Base-by-base conservation (phyloP, 2,888 invertebrate genomes). In the Brenthis daphne region DNA sequence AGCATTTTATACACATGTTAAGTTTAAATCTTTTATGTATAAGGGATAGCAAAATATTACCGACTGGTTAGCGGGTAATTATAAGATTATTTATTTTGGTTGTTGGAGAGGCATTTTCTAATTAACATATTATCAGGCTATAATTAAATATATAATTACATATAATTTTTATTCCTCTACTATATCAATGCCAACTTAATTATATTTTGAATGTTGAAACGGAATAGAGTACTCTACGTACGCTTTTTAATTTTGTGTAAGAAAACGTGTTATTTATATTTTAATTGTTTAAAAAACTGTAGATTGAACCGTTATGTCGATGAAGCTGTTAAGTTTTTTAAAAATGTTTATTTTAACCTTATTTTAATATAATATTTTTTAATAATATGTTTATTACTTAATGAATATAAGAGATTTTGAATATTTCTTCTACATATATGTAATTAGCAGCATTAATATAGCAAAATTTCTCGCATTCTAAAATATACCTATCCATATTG, bases 91-190 rank as follows among this genome's bases (percentile, higher is more conserved):
- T 48, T 20, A 47, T 60, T 13, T 60, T 50, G 50, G 60, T 60
- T 50, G 16, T 48, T 43, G 24, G 33, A 54, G 24, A 51, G 56
- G 61, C 67, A 61, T 63, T 57, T 67, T 63, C 67, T 57, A 56
- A 63, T 51, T 63, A 63, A 57, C 56, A 55, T 61, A 67, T 67
- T 55, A 61, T 48, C 54, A 47, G 12, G 50, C 11, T 53, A 50
- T 20, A 61, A 67, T 67, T 67, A 67, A 56, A 67, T 67, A 54
- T 58, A 54, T 56, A 67, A 55, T 67, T 67, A 61, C 12, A 55
- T 61, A 33, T 67, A 50, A 48, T 55, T 67, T 50, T 50, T 37
- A 20, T 20, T 43, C 33, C 47, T 58, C 58, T 16, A 53, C 33
- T 29, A 66, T 54, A 53, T 6, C 43, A 47, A 58, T 66, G 57